Base-by-base conservation (phyloP, 30 jellyfish, hydroid and myxozoan species). In the Cassiopea andromeda region DNA sequence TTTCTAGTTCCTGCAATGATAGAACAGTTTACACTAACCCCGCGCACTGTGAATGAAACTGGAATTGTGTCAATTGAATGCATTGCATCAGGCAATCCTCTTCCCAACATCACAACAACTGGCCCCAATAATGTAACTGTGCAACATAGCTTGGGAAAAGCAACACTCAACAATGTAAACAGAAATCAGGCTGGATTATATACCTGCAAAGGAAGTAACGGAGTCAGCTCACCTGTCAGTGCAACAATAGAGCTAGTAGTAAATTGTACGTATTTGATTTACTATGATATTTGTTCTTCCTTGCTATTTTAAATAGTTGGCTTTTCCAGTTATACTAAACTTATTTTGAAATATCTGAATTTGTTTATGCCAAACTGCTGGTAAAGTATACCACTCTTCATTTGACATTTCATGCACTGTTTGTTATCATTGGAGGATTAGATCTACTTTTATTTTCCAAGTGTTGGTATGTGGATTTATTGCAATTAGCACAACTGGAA, bases 201-300 rank as follows among this genome's bases (percentile, higher is more conserved):
- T 70, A 2, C 74, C 44, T 87, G 94, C 60, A 70, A 1, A 27
- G 94, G 90, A 2, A 61, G 72, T 43, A 87, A 87, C 44, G 78
- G 87, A 10, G 90, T 78, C 48, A 90, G 94, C 14, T 77, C 90
- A 18, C 87, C 90, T 46, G 90, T 68, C 75, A 77, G 43, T 17
- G 19, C 27, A 14, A 61, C 73, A 61, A 2, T 27, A 61, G 43
- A 17, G 3, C 73, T 61, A 2, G 43, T 61, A 4, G 73, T 61
- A 4, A 3, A 8, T 17, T 61, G 73, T 61, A 61, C 14, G 73
- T 61, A 61, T 14, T 61, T n/a, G n/a, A n/a, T n/a, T n/a, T n/a
- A n/a, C n/a, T n/a, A n/a, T n/a, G n/a, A 50, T 50, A 50, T 50
- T 50, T 50, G 64, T n/a, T 5, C 64, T 50, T 50, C n/a, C 9